Evolutionary conservation across 2,797 vertebrate genomes (phyloP).

Genomic region (Cryptoblepharus egeriae): DNA sequence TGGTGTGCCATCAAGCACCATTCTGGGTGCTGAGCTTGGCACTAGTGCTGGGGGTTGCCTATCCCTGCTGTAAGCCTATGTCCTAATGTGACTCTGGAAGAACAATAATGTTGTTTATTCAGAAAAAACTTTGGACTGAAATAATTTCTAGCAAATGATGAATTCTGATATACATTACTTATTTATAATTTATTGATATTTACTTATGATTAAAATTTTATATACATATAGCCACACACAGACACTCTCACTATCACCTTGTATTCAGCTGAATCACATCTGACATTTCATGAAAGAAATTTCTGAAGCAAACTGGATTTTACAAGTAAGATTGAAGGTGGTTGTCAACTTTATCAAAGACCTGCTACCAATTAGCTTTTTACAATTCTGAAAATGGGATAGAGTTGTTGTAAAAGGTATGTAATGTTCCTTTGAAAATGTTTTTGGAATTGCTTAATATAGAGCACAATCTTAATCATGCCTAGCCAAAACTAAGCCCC

Average conservation of each 20-base stretch:
- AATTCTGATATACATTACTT: slow-evolving; percentile 30
- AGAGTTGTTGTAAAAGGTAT: slow-evolving; percentile 33
- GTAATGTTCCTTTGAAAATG: not conserved
- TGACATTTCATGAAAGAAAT: slow-evolving; percentile 36
- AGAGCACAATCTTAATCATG: too few species aligned
- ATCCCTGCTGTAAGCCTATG: too few species aligned
- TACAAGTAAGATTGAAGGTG: slow-evolving; percentile 47
- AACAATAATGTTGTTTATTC: not conserved
- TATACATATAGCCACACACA: not conserved
- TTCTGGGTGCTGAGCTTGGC: too few species aligned
- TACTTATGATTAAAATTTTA: not conserved
- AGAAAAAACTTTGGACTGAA: slow-evolving; percentile 36
- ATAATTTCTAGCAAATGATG: not conserved
- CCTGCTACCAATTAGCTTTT: slow-evolving; percentile 54
- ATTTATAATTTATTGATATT: slow-evolving; percentile 37
- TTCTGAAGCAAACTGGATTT: slow-evolving; percentile 58
- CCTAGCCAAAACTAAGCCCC: too few species aligned
- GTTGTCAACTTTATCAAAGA: slow-evolving; percentile 60
- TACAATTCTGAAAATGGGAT: slow-evolving; percentile 44
- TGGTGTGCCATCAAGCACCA: too few species aligned
- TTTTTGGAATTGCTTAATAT: slow-evolving; percentile 31
- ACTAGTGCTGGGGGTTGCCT: too few species aligned
- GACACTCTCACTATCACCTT: slow-evolving; percentile 18
- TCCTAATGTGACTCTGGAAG: slow-evolving; percentile 15
- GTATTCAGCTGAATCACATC: slow-evolving; percentile 40